Percentiles rank a stretch among this genome's conserved stretches.
phyloP scores from a whole-genome alignment of 2,888 invertebrate genomes.

The Drosophila suboccidentalis region DNA sequence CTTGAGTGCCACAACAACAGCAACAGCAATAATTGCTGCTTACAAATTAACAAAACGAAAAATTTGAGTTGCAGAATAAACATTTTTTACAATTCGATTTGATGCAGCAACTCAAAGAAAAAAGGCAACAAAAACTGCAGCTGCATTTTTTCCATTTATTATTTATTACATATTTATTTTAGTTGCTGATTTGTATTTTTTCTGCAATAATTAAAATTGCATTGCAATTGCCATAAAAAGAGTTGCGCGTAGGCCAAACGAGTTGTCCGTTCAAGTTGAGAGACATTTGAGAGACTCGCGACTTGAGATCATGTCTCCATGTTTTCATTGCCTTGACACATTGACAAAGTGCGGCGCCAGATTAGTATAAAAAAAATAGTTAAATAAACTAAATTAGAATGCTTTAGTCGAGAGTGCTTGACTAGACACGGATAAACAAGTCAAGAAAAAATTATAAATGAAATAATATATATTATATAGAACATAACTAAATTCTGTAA shows the following conservation, averaged over 20 bases:
- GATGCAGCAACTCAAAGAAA: conserved; percentile 26
- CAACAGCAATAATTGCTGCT: conserved; percentile 53
- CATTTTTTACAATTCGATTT: conserved; percentile 53
- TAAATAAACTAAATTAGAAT: conserved; percentile 2
- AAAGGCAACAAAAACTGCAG: conserved; percentile 32
- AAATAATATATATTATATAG: too few species aligned
- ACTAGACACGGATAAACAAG: not conserved
- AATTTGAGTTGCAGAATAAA: conserved; percentile 32
- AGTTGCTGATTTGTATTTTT: conserved; percentile 31
- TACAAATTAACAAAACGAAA: conserved; percentile 55
- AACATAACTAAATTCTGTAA: too few species aligned
- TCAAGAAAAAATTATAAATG: not conserved
- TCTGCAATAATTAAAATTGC: conserved; percentile 54
- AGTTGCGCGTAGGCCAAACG: conserved; percentile 64
- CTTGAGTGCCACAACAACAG: conserved; percentile 63
- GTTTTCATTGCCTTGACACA: conserved; percentile 68
- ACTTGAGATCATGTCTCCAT: conserved; percentile 41
- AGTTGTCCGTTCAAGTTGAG: conserved; percentile 42
- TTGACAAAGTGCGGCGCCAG: conserved; percentile 64
- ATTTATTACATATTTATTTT: conserved; percentile 20
- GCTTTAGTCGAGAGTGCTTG: not conserved
- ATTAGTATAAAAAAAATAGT: not conserved
- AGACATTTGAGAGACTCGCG: conserved; percentile 23
- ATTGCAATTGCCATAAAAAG: conserved; percentile 52
- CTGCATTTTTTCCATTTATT: conserved; percentile 36